Base-by-base conservation (phyloP, 1,140 invertebrate genomes). In the Manduca sexta region DNA sequence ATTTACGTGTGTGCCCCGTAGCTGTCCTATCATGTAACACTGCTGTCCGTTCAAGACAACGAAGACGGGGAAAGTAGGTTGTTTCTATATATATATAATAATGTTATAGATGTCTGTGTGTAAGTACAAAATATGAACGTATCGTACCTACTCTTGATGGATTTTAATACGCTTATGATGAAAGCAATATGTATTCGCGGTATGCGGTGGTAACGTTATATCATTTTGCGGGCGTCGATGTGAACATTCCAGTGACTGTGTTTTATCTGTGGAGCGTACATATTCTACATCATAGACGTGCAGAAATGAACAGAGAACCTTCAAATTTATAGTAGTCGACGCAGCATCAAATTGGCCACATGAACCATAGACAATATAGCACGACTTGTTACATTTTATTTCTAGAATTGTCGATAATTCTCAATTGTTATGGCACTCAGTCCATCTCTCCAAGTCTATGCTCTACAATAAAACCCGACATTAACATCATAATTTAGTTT, bases 31-130 rank as follows among this genome's bases (percentile, higher is more conserved):
- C 34, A 34, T 34, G 54, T 60, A 68, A 78, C 69, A 62, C 60
- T 60, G 59, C 71, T 78, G 75, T 82, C 80, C 80, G 67, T 67
- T 63, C 56, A 68, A 76, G 58, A 79, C 78, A 84, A 82, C 78
- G 77, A 82, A 81, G 45, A 70, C 67, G 76, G 80, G 77, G 69
- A 76, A 76, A 57, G 56, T 78, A 78, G 78, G 78, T 81, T 81
- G 81, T 84, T 81, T 74, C 61, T 65, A 69, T 69, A 49, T 64
- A 56, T 34, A 45, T 31, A 31, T 34, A 34, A 45, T 45, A 15
- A 34, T 18, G 62, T 69, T 45, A 66, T 68, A 68, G 60, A 66
- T 65, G 69, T 73, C 54, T 60, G 61, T 60, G 70, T 77, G 69
- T 78, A 75, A 80, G 80, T 84, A 82, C 80, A 84, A 84, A 48